Base-by-base conservation (phyloP, 2,888 invertebrate species). In the Parnassius mnemosyne region DNA sequence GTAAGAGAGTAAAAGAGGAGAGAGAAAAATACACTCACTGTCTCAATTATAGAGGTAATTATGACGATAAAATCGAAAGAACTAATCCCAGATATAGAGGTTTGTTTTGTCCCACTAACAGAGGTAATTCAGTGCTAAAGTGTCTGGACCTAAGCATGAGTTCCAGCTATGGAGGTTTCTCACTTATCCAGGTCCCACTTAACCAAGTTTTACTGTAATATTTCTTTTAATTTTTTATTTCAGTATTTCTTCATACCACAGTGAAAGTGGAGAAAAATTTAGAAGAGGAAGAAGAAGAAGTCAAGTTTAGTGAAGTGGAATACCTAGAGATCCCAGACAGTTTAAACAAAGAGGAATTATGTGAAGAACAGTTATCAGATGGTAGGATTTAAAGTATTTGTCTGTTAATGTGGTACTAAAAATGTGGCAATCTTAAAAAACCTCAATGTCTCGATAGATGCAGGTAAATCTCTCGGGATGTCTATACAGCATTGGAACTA, bases 241-340 rank as follows among this genome's bases (percentile, higher is more conserved):
- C 43, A 62, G 62, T 62, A 13, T 53, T 55, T 1, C 2, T 47
- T 9, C 34, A 9, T 10, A 25, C 62, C 11, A 53, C 43, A 16
- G 42, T 47, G 7, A 61, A 61, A 57, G 42, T 41, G 3, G 53
- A 62, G 16, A 10, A 57, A 10, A 25, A 49, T 49, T 9, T 13
- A 1, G 3, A 34, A 3, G 16, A 60, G 3, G 10, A 46, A 12
- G 53, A 57, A 1, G 46, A 52, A 1, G 57, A 62, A n/a, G 5
- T 65, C 0, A 68, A 71, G 9, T 81, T 71, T 60, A 70, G 74
- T 1, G 72, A 75, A 2, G 65, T 81, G 3, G 81, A 83, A 53
- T 83, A 75, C 65, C 70, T 83, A n/a, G 83, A 83, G 1, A 73
- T 77, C 0, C 74, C 75, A 0, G 59, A 54, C 10, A 68, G 9